Percentiles rank a stretch among this genome's conserved stretches.
Conservation (phyloP, 2,113 vertebrate species). For the Plotosus lineatus region DNA sequence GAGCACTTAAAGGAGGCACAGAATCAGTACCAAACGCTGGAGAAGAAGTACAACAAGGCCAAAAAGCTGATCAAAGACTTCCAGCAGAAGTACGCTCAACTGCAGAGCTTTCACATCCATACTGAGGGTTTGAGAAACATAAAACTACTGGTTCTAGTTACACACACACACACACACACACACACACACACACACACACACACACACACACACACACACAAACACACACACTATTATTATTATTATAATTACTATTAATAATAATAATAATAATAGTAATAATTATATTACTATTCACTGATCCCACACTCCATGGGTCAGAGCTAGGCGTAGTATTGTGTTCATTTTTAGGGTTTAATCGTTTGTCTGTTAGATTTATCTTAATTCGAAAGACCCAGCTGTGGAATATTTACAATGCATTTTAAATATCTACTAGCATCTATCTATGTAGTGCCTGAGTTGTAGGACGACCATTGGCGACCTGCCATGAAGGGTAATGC, state of each 20-base stretch:
- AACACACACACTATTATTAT: too few relatives aligned
- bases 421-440: too few relatives aligned
- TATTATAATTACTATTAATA: too few relatives aligned
- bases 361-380: not conserved
- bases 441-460: too few relatives aligned
- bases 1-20: conserved; percentile 98
- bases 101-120: not conserved
- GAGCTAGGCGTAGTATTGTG: not conserved
- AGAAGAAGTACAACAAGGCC: conserved; percentile 99
- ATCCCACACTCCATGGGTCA: not conserved
- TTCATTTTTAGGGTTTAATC: not conserved
- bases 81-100: conserved; percentile 90
- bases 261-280: too few relatives aligned
- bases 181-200: too few relatives aligned
- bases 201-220: too few relatives aligned
- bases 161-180: too few relatives aligned
- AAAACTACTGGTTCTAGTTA: not conserved
- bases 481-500: too few relatives aligned
- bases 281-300: not conserved
- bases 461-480: too few relatives aligned
- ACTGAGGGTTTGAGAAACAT: not conserved
- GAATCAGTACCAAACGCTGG: conserved; percentile 91
- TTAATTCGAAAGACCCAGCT: not conserved
- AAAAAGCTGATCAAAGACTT: conserved; percentile 99
- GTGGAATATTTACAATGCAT: not conserved